Evolutionary conservation across 1,140 invertebrate genomes (phyloP).

Genomic region (Euura lappo): DNA sequence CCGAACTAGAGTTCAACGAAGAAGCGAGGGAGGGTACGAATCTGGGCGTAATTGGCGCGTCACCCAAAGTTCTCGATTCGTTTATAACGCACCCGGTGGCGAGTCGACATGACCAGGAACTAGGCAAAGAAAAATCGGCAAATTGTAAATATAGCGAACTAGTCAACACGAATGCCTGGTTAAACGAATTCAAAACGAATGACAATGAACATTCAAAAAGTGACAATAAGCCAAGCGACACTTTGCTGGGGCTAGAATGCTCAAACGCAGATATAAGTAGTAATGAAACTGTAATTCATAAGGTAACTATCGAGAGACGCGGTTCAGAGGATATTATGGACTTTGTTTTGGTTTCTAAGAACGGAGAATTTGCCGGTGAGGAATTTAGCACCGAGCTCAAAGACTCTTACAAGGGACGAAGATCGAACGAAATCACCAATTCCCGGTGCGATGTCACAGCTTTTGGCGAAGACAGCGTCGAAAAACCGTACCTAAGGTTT

Average conservation of each 20-base stretch:
- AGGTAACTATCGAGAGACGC: slow-evolving; percentile 24
- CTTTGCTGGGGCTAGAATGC: slow-evolving; percentile 1
- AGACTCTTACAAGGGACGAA: slow-evolving; percentile 24
- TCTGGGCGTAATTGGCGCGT: background rate
- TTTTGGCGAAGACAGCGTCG: slow-evolving; percentile 31
- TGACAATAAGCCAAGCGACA: slow-evolving; percentile 5
- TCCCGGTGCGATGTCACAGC: slow-evolving; percentile 32
- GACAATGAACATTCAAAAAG: background rate
- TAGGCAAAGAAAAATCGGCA: background rate
- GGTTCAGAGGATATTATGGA: slow-evolving; percentile 48
- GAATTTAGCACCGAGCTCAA: slow-evolving; percentile 16
- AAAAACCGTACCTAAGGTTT: slow-evolving; percentile 34
- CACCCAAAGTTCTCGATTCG: background rate
- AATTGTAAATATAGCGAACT: slow-evolving; percentile 36
- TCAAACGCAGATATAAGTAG: slow-evolving; percentile 7
- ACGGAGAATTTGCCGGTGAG: slow-evolving; percentile 15
- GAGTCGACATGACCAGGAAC: background rate
- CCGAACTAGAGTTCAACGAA: slow-evolving; percentile 28
- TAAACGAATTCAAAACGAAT: slow-evolving; percentile 19
- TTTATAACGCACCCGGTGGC: background rate
- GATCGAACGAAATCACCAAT: slow-evolving; percentile 22
- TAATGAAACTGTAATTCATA: background rate
- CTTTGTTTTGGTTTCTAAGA: slow-evolving; percentile 40
- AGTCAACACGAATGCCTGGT: slow-evolving; percentile 38
- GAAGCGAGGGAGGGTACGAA: slow-evolving; percentile 8